phyloP scores from a whole-genome alignment of 2,113 vertebrate species.

The Azemiops feae region DNA sequence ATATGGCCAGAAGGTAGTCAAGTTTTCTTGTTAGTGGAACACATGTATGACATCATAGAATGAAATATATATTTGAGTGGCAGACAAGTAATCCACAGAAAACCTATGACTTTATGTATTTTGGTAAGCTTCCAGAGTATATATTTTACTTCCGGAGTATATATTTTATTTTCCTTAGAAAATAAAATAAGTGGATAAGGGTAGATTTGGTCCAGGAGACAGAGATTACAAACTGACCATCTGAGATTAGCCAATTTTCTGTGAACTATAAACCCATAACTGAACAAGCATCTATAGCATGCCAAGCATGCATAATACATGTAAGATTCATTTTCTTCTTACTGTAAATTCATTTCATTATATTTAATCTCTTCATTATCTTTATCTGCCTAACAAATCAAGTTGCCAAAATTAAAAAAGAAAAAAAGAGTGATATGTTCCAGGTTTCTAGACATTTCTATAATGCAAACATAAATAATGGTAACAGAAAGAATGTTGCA shows the following conservation, averaged over 20 bases:
- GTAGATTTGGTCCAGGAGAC: not conserved
- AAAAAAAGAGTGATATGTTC: not conserved
- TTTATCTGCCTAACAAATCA: not conserved
- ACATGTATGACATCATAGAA: no score
- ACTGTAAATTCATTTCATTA: constrained; percentile 7
- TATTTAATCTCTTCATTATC: not conserved
- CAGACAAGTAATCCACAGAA: not conserved
- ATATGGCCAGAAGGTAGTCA: not conserved
- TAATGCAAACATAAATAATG: constrained; percentile 15
- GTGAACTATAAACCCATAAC: not conserved
- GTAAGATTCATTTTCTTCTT: not conserved
- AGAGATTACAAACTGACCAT: not conserved
- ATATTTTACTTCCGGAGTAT: not conserved
- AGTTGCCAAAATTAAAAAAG: not conserved
- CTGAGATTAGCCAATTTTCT: not conserved
- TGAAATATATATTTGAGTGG: not conserved
- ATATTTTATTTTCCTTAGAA: not conserved
- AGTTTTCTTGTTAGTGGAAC: not conserved
- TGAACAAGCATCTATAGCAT: not conserved
- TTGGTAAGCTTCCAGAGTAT: not conserved
- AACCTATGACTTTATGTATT: not conserved
- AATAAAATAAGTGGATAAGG: not conserved
- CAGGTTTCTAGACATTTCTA: not conserved
- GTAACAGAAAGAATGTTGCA: not conserved
- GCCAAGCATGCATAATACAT: not conserved